Percentiles rank a stretch among this genome's conserved stretches.
phyloP scores from a whole-genome alignment of 2,797 vertebrate genomes.

The Alosa sapidissima region DNA sequence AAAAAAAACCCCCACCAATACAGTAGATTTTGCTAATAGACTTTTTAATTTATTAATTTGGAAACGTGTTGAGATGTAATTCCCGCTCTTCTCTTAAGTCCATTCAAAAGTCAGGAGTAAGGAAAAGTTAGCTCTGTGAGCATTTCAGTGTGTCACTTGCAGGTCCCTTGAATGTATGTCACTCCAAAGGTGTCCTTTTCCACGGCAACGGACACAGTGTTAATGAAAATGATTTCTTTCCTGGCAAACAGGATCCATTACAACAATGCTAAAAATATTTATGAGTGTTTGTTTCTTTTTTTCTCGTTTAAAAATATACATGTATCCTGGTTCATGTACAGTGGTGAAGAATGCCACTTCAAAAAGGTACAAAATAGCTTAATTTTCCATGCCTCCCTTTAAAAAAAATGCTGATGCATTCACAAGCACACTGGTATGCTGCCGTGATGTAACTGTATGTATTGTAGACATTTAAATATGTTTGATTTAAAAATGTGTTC shows the following conservation, averaged over 20 bases:
- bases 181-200: not conserved
- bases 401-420: conserved; percentile 5
- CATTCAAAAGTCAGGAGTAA: not conserved
- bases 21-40: not conserved
- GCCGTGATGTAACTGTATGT: not conserved
- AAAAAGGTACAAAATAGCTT: conserved; percentile 19
- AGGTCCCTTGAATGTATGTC: not conserved
- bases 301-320: conserved; percentile 22
- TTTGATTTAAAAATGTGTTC: not conserved
- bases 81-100: not conserved
- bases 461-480: not conserved
- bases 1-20: conserved; percentile 13
- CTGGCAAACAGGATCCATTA: not conserved
- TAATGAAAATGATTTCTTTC: not conserved
- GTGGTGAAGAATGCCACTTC: not conserved
- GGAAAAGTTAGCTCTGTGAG: not conserved
- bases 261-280: conserved; percentile 15
- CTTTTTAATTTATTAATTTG: conserved; percentile 11
- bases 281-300: not conserved
- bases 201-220: not conserved
- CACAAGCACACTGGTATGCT: not conserved
- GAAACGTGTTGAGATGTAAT: conserved; percentile 7
- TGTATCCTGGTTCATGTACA: conserved; percentile 3
- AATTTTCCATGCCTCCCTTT: not conserved
- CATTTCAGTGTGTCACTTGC: not conserved